Evolutionary conservation across 2,797 vertebrate genomes (phyloP).

Genomic region (Mormyrops attenuatus): DNA sequence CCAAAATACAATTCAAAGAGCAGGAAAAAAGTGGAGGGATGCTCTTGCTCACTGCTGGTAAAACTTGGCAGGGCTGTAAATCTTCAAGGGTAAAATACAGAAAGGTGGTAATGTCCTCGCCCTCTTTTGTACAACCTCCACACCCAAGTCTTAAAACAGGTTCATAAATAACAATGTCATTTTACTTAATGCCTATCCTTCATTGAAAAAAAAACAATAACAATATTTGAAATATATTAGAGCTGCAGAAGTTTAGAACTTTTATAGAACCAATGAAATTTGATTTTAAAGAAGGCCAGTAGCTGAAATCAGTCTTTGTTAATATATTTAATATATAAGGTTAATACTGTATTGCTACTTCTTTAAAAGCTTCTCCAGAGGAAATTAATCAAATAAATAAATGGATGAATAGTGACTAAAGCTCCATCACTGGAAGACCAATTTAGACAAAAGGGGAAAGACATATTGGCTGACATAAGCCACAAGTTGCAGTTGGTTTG

Average conservation of each 20-base stretch:
- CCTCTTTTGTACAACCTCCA: neutral
- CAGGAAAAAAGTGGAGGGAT: neutral
- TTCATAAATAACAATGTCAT: neutral
- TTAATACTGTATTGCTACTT: slow-evolving; percentile 4
- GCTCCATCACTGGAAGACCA: slow-evolving; percentile 13
- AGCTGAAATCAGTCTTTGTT: neutral
- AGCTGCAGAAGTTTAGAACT: neutral
- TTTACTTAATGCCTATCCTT: neutral
- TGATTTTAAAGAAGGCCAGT: neutral
- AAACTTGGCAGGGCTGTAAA: neutral
- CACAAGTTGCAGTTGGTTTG: neutral
- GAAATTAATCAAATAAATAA: neutral
- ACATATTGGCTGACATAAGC: neutral
- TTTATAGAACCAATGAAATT: neutral
- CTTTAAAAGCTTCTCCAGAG: neutral
- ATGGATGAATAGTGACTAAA: neutral
- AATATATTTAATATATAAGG: neutral
- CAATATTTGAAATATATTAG: neutral
- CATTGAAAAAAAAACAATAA: neutral
- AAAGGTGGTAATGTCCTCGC: neutral
- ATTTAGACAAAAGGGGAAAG: neutral
- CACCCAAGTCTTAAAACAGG: neutral
- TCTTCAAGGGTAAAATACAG: neutral
- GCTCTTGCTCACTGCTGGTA: neutral
- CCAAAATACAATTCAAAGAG: neutral